A percentile compares a stretch with the other conserved stretches of the same genome.
Evolutionary conservation across 2,888 invertebrate genomes (phyloP).

Genomic region (Listrodromus nycthemerus): DNA sequence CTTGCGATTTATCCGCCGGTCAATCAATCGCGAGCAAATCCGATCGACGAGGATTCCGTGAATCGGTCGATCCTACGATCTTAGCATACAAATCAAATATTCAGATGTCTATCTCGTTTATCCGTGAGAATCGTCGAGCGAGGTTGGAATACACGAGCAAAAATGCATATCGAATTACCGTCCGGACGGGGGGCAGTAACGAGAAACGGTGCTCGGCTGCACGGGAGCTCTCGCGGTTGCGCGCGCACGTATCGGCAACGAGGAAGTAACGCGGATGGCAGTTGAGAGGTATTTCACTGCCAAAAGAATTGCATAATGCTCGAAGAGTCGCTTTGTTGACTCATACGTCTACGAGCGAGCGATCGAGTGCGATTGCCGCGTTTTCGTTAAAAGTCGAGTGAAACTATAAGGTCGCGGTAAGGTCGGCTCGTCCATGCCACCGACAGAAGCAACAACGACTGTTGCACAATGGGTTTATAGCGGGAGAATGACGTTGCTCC

Average conservation of each 20-base stretch:
- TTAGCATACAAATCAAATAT: slow-evolving; percentile 37
- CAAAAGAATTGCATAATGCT: slow-evolving; percentile 71
- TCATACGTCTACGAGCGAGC: slow-evolving; percentile 32
- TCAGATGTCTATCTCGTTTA: neutral
- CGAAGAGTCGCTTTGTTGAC: slow-evolving; percentile 62
- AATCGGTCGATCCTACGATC: slow-evolving; percentile 15
- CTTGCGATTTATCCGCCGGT: neutral
- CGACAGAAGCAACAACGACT: slow-evolving; percentile 8
- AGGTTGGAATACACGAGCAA: slow-evolving; percentile 13
- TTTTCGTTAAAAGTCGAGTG: slow-evolving; percentile 56
- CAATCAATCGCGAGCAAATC: slow-evolving; percentile 1
- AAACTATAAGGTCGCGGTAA: slow-evolving; percentile 63
- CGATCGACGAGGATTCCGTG: slow-evolving; percentile 26
- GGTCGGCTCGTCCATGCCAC: slow-evolving; percentile 45
- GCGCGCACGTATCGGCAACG: slow-evolving; percentile 43
- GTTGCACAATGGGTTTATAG: slow-evolving; percentile 57
- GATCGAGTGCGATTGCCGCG: slow-evolving; percentile 28
- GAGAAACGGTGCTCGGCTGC: slow-evolving; percentile 30
- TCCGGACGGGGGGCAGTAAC: neutral
- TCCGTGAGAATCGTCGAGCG: slow-evolving; percentile 18
- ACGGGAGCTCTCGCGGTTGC: slow-evolving; percentile 22
- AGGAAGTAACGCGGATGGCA: slow-evolving; percentile 57
- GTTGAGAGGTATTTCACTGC: slow-evolving; percentile 69
- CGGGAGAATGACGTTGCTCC: slow-evolving; percentile 38
- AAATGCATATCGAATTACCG: slow-evolving; percentile 23